phyloP scores from a whole-genome alignment of 2,888 invertebrate species.

The Argyresthia goedartella region DNA sequence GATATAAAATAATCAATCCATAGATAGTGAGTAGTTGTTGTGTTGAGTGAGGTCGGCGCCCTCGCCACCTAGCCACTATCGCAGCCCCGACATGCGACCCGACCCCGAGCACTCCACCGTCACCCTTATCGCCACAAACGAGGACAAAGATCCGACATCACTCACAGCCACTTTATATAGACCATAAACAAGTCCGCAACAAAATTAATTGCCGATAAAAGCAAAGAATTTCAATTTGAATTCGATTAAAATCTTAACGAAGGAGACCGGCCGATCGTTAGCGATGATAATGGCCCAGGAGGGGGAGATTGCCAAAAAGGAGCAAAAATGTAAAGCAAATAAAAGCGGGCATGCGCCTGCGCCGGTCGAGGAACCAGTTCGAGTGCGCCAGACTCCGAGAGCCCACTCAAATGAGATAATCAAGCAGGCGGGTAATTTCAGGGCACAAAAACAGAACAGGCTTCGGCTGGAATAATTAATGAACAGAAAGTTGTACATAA shows the following conservation, averaged over 20 bases:
- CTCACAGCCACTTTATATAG: constrained; percentile 29
- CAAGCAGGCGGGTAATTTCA: constrained; percentile 54
- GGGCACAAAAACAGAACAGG: constrained; percentile 41
- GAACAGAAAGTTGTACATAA: constrained; percentile 17
- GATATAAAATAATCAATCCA: neutral
- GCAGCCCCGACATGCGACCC: constrained; percentile 48
- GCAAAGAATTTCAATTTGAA: constrained; percentile 43
- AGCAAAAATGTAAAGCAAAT: constrained; percentile 67
- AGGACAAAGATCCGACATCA: constrained; percentile 52
- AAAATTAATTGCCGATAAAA: constrained; percentile 41
- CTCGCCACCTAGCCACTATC: constrained; percentile 42
- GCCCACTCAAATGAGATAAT: constrained; percentile 49
- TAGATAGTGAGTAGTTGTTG: neutral
- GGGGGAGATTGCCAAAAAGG: constrained; percentile 57
- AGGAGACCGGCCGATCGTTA: constrained; percentile 54
- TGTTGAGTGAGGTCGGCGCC: constrained; percentile 35
- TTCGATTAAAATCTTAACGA: constrained; percentile 58
- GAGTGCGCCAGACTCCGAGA: constrained; percentile 33
- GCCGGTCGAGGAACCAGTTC: constrained; percentile 38
- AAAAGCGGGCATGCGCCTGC: constrained; percentile 52
- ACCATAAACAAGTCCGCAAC: constrained; percentile 44
- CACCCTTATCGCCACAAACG: constrained; percentile 57
- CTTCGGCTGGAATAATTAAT: constrained; percentile 50
- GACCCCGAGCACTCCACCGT: constrained; percentile 35
- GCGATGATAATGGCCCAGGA: constrained; percentile 49